Evolutionary conservation across 2,113 vertebrate species (phyloP).

Genomic region (Cinclus cinclus): DNA sequence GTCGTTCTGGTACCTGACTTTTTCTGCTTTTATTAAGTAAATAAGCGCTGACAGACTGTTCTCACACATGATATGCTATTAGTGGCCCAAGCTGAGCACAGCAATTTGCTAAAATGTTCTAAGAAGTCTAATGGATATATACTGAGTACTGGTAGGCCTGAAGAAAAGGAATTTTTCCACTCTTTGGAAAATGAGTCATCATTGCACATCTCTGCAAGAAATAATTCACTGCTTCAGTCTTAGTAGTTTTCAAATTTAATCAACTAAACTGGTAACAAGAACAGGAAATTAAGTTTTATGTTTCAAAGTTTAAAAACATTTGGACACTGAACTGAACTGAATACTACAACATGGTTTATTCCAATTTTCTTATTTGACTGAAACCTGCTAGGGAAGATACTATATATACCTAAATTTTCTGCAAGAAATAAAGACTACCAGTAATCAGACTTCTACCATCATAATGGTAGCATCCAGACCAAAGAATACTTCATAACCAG

Average conservation of each 20-base stretch:
- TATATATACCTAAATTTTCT: background rate
- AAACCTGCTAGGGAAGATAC: background rate
- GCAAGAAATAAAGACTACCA: background rate
- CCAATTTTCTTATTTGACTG: background rate
- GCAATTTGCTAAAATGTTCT: background rate
- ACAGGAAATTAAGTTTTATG: conserved; percentile 23
- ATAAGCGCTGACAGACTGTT: background rate
- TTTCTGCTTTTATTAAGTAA: conserved; percentile 31
- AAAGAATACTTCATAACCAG: background rate
- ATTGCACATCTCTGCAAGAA: background rate
- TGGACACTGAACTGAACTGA: background rate
- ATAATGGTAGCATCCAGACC: background rate
- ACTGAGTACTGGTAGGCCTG: background rate
- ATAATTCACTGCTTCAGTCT: background rate
- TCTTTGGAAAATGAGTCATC: background rate
- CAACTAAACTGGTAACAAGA: background rate
- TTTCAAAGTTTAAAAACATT: conserved; percentile 25
- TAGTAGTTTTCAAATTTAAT: conserved; percentile 22
- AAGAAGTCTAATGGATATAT: background rate
- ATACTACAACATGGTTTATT: background rate
- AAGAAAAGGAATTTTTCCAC: background rate
- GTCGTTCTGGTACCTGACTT: conserved; percentile 15
- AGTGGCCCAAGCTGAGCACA: background rate
- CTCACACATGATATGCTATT: background rate
- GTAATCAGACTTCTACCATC: background rate